Conservation (phyloP, 92 coral and sea anemone species). For the Porites cylindrica region DNA sequence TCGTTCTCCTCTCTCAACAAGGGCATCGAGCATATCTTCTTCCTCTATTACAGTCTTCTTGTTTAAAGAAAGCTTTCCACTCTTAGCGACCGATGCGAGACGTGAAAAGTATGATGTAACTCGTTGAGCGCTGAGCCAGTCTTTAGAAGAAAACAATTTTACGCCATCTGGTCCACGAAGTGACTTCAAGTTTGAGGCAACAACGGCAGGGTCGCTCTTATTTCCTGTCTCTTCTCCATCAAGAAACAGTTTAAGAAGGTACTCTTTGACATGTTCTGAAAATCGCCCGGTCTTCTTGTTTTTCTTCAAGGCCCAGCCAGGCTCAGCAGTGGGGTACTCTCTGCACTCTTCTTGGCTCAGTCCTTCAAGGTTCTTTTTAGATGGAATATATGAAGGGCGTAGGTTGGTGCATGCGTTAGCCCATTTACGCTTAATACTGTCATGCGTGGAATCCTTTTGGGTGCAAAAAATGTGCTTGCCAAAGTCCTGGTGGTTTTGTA, state of each 20-base stretch:
- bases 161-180: slow-evolving; percentile 14
- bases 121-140: slow-evolving; percentile 40
- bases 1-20: background rate
- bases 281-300: background rate
- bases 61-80: slow-evolving; percentile 26
- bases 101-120: slow-evolving; percentile 41
- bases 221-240: slow-evolving; percentile 39
- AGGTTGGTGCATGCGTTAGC: too few relatives aligned
- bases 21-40: background rate
- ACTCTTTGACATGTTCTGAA: slow-evolving; percentile 18
- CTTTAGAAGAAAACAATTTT: slow-evolving; percentile 24
- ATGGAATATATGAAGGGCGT: too few relatives aligned
- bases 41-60: too few relatives aligned
- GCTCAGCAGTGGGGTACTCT: background rate
- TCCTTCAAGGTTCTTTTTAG: background rate
- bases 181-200: slow-evolving; percentile 22
- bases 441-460: background rate
- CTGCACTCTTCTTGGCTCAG: background rate
- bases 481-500: background rate
- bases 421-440: background rate
- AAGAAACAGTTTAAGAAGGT: slow-evolving; percentile 25
- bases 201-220: slow-evolving; percentile 28
- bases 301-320: background rate
- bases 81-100: slow-evolving; percentile 16
- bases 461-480: too few relatives aligned